Conservation (phyloP, 2,113 vertebrate species). For the Recurvirostra avosetta region DNA sequence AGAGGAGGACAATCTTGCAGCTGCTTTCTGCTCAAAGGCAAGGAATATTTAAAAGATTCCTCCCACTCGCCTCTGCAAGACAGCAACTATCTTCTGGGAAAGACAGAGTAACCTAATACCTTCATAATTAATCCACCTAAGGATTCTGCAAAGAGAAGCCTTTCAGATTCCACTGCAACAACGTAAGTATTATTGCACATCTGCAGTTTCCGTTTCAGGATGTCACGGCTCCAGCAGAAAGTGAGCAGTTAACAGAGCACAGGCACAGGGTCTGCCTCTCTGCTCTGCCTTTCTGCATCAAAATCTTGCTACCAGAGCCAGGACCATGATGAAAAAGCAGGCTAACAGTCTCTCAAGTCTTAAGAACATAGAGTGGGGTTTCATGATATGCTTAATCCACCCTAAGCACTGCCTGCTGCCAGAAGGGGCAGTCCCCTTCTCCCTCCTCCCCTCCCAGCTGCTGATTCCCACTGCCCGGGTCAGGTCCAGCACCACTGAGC, state of each 20-base stretch:
- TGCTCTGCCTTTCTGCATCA: neutral
- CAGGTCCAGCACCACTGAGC: neutral
- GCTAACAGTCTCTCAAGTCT: neutral
- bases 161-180: neutral
- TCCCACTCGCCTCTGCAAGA: neutral
- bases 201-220: neutral
- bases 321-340: neutral
- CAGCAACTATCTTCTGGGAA: neutral
- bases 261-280: neutral
- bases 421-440: neutral
- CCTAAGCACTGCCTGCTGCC: neutral
- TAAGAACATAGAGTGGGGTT: neutral
- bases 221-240: neutral
- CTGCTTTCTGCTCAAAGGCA: neutral
- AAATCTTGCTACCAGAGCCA: neutral
- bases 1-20: neutral
- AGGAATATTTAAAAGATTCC: neutral
- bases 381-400: neutral
- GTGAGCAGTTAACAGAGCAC: neutral
- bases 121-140: neutral
- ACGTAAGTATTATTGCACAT: fast-evolving
- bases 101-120: neutral
- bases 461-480: fast-evolving
- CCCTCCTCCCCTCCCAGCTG: neutral
- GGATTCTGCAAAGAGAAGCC: neutral